Percentiles rank a stretch among this genome's conserved stretches.
Conservation (phyloP, 2,888 invertebrate genomes). For the Chrysolina oricalcia region DNA sequence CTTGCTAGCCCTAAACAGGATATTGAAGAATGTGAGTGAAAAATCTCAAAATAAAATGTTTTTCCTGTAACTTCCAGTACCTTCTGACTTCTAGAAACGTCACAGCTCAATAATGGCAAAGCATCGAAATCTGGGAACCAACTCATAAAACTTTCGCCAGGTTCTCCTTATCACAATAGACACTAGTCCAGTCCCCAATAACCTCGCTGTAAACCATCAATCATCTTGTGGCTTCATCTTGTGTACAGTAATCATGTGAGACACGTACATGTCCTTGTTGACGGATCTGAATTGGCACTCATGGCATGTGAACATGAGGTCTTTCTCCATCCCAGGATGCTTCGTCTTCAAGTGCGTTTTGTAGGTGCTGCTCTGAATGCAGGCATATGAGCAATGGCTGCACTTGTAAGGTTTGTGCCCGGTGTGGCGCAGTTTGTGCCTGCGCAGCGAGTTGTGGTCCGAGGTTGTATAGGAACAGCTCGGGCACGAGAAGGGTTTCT, state of each 20-base stretch:
- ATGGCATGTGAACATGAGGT: slow-evolving; percentile 77
- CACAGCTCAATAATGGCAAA: no score
- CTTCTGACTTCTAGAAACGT: no score
- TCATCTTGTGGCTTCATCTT: slow-evolving; percentile 69
- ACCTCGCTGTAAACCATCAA: background rate
- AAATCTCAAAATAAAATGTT: no score
- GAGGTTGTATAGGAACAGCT: slow-evolving; percentile 82
- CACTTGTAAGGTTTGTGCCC: slow-evolving; percentile 86
- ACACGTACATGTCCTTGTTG: slow-evolving; percentile 77
- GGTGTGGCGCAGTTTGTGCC: slow-evolving; percentile 86
- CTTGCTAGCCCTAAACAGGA: no score
- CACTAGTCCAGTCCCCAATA: background rate
- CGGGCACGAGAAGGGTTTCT: slow-evolving; percentile 85
- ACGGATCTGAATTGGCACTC: slow-evolving; percentile 79
- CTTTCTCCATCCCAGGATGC: slow-evolving; percentile 81
- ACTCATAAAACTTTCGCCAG: background rate
- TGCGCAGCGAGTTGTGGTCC: slow-evolving; percentile 87
- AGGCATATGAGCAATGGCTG: slow-evolving; percentile 84
- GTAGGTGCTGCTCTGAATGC: slow-evolving; percentile 86
- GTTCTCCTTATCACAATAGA: background rate
- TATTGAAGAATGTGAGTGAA: no score
- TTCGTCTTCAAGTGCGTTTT: slow-evolving; percentile 85
- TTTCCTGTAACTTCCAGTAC: no score
- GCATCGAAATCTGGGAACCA: background rate
- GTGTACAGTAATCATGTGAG: slow-evolving; percentile 74